Evolutionary conservation across 2,797 vertebrate genomes (phyloP).

Genomic region (Discoglossus pictus): DNA sequence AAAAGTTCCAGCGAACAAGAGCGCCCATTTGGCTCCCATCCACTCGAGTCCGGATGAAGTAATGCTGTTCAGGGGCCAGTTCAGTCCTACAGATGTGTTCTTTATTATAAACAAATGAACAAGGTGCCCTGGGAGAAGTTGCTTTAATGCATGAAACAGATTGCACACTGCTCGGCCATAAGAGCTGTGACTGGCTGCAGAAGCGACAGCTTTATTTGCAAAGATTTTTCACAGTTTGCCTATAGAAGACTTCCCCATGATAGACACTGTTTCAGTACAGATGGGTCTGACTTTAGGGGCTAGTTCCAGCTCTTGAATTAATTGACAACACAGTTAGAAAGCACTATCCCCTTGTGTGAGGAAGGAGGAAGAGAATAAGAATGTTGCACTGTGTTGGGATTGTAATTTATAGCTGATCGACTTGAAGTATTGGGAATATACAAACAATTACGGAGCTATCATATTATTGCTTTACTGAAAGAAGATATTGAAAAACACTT

Average conservation of each 20-base stretch:
- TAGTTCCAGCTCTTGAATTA: constrained; percentile 19
- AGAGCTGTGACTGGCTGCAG: constrained; percentile 23
- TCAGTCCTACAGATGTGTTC: constrained; percentile 73
- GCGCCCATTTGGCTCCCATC: constrained; percentile 59
- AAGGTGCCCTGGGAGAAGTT: constrained; percentile 60
- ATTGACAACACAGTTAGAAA: constrained; percentile 26
- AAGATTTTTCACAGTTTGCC: constrained; percentile 1
- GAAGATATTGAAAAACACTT: no score
- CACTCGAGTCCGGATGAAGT: constrained; percentile 65
- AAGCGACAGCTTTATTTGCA: constrained; percentile 35
- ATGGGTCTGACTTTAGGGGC: constrained; percentile 31
- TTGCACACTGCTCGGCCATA: constrained; percentile 38
- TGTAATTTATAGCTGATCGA: neutral
- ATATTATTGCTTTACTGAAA: no score
- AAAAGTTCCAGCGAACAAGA: constrained; percentile 33
- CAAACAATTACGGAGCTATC: no score
- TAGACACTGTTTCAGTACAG: constrained; percentile 28
- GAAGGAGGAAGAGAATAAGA: constrained; percentile 18
- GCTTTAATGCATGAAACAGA: constrained; percentile 55
- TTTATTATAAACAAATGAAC: constrained; percentile 59
- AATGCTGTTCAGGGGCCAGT: constrained; percentile 64
- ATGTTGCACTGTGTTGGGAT: neutral
- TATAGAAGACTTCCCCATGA: constrained; percentile 18
- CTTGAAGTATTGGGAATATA: neutral
- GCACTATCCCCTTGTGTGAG: constrained; percentile 18